These are phyloP conservation scores for Anabas testudineus DNA, from an alignment of 2,797 vertebrate genomes.

Conservation along the genomic window DNA sequence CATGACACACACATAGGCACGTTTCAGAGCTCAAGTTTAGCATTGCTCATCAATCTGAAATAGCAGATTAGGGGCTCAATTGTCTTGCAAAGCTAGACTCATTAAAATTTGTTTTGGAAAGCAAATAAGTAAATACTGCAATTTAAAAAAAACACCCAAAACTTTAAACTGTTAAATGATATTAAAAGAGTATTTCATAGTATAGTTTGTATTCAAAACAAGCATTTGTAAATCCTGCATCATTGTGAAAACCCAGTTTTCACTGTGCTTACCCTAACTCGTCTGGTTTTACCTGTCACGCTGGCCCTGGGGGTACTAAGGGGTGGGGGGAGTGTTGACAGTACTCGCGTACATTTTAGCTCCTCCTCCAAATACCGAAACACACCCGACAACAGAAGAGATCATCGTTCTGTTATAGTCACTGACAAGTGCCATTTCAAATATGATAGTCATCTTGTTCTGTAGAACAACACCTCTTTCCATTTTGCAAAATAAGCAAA, in stretches of 20 bases:
- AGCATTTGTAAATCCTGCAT: not conserved
- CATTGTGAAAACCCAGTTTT: conserved; percentile 5
- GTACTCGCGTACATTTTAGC: conserved; percentile 7
- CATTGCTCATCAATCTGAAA: too few species aligned
- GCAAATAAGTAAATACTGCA: too few species aligned
- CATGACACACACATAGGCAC: too few species aligned
- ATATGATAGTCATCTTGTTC: conserved; percentile 38
- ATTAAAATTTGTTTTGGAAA: too few species aligned
- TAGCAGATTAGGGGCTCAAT: too few species aligned
- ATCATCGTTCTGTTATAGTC: not conserved
- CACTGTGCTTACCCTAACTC: conserved; percentile 8
- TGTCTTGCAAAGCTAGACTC: too few species aligned
- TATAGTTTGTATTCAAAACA: too few species aligned
- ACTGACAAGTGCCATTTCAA: conserved; percentile 40
- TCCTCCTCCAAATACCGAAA: conserved; percentile 58
- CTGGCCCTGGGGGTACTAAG: not conserved
- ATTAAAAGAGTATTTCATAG: too few species aligned
- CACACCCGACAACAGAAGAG: conserved; percentile 23
- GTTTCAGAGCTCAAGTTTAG: too few species aligned
- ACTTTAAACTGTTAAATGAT: too few species aligned
- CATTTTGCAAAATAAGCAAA: not conserved
- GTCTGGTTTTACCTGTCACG: conserved; percentile 58
- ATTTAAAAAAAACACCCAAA: too few species aligned
- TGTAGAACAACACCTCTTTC: conserved; percentile 15
- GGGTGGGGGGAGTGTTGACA: not conserved